Evolutionary conservation across 2,797 vertebrate species (phyloP).

Genomic region (Manis pentadactyla): DNA sequence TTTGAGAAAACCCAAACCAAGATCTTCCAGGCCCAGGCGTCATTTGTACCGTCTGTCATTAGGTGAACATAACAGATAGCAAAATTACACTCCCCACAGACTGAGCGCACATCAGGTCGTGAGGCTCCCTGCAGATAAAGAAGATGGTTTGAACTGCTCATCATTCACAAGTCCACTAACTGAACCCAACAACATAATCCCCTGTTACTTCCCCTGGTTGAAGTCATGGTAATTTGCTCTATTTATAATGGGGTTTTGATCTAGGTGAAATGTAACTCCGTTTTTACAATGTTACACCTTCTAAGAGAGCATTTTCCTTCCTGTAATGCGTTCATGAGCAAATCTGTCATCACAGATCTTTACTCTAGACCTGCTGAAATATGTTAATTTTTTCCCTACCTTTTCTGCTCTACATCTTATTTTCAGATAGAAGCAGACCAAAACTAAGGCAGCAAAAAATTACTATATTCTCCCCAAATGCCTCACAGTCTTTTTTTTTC

Average conservation of each 20-base stretch:
- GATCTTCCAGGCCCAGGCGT: not conserved
- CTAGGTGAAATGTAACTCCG: slow-evolving; percentile 55
- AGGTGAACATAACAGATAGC: slow-evolving; percentile 19
- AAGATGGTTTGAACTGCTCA: slow-evolving; percentile 44
- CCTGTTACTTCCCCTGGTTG: slow-evolving; percentile 28
- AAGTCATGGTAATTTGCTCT: slow-evolving; percentile 64
- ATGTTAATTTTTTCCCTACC: not conserved
- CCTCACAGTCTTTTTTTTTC: not conserved
- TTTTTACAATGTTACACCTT: slow-evolving; percentile 50
- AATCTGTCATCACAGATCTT: not conserved
- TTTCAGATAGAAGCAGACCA: slow-evolving; percentile 18
- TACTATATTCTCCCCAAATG: not conserved
- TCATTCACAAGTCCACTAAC: slow-evolving; percentile 32
- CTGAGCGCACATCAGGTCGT: not conserved
- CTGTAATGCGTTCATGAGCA: slow-evolving; percentile 24
- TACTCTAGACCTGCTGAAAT: slow-evolving; percentile 21
- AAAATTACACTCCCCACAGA: not conserved
- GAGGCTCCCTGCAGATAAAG: not conserved
- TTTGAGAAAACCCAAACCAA: not conserved
- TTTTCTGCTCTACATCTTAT: slow-evolving; percentile 1
- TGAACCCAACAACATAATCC: slow-evolving; percentile 64
- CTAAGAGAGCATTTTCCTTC: slow-evolving; percentile 46
- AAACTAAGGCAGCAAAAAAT: not conserved
- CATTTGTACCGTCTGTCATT: not conserved
- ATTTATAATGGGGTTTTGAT: slow-evolving; percentile 68